Evolutionary conservation across 2,888 invertebrate genomes (phyloP), one percentile per base, ranked within the genome.

Genomic region (Drepanosiphum platanoidis): DNA sequence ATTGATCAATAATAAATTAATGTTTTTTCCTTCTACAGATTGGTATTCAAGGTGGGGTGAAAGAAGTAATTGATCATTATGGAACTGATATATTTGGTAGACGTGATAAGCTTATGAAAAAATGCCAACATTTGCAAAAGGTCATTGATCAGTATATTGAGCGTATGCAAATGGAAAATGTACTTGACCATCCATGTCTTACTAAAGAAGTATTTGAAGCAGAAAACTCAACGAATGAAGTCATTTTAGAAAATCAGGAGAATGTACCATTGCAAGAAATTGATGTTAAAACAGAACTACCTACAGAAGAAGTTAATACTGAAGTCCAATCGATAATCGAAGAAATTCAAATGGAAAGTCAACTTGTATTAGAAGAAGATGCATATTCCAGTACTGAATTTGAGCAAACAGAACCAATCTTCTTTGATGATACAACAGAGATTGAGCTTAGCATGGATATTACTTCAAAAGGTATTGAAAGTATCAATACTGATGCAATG

Each of bases 1-100:
- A 52, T 52, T 52, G 3, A n/a, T n/a, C 66, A 46, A 15, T 79
- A 27, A 70, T 70, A 22, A 0, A 30, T 36, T 36, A 15, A 11
- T 30, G 58, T 18, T 71, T 68, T 8, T n/a, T n/a, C n/a, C n/a
- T n/a, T 2, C 68, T 84, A 68, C 68, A 84, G 84, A 36, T 84
- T n/a, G 75, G 77, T 66, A 39, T 84, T 11, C 36, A 84, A 39
- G 77, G 58, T n/a, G 84, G 84, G 15, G 1, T 77, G 30, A 30
- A 1, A 30, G 75, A 84, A 58, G 5, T 84, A 22, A 58, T 84
- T 15, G 9, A 58, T 30, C 30, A 36, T 68, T 68, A 30, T 58
- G 36, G 68, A 22, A 68, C 77, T 68, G 84, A 84, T 84, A 36
- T 84, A n/a, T 70, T 77, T 70, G 68, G 15, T 22, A 84, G 68